Evolutionary conservation across 1,140 invertebrate species (phyloP).

Genomic region (Cecropterus lyciades): DNA sequence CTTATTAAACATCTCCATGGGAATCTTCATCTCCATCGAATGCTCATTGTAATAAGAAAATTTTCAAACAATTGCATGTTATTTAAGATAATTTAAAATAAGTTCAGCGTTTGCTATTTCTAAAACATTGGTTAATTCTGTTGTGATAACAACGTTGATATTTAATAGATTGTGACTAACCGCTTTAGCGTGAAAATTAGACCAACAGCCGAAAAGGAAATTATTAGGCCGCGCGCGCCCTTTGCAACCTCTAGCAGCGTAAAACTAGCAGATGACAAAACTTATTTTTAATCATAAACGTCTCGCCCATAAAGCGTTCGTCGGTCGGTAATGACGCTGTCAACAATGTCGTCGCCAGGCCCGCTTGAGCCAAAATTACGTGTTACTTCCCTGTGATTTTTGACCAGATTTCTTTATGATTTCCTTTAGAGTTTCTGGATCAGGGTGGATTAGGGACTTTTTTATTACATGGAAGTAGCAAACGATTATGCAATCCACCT

Average conservation of each 20-base stretch:
- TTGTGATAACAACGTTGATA: too few relatives aligned
- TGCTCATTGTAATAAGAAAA: too few relatives aligned
- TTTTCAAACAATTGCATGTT: too few relatives aligned
- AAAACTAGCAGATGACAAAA: slow-evolving; percentile 67
- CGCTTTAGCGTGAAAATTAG: slow-evolving; percentile 41
- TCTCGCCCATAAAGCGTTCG: slow-evolving; percentile 59
- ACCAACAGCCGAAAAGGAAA: slow-evolving; percentile 65
- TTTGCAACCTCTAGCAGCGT: slow-evolving; percentile 64
- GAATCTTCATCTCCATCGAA: too few relatives aligned
- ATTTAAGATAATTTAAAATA: too few relatives aligned
- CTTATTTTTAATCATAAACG: slow-evolving; percentile 79
- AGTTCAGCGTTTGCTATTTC: too few relatives aligned
- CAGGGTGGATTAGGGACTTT: too few relatives aligned
- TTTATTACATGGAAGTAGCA: too few relatives aligned
- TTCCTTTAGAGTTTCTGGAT: not conserved
- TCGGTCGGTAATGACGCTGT: slow-evolving; percentile 62
- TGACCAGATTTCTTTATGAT: slow-evolving; percentile 8
- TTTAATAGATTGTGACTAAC: not conserved
- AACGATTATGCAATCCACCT: too few relatives aligned
- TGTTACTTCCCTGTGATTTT: not conserved
- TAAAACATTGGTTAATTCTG: too few relatives aligned
- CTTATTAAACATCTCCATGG: too few relatives aligned
- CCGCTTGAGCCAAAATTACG: slow-evolving; percentile 14
- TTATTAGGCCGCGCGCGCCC: slow-evolving; percentile 69
- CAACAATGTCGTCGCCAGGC: slow-evolving; percentile 39